A percentile compares a stretch with the other conserved stretches of the same genome.
These are phyloP conservation scores for Gerris lacustris DNA, from an alignment of 2,888 invertebrate genomes.

Conservation along the genomic window DNA sequence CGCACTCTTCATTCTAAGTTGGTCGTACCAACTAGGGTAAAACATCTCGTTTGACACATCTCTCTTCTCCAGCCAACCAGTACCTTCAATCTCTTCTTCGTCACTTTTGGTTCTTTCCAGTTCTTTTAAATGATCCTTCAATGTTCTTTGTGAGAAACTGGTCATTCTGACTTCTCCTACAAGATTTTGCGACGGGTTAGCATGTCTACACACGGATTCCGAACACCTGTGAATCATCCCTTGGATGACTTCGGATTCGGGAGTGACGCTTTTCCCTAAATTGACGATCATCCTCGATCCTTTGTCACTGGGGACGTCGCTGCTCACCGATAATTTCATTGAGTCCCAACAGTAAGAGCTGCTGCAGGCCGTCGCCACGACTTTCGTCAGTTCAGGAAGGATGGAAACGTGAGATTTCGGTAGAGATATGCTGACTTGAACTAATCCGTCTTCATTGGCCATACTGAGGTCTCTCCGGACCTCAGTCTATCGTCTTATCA, in stretches of 20 bases:
- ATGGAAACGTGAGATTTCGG: not conserved
- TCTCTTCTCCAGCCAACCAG: not conserved
- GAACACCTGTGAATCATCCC: not conserved
- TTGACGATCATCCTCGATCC: not conserved
- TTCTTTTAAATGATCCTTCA: not conserved
- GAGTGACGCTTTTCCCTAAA: not conserved
- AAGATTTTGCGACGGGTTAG: not conserved
- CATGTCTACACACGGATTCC: not conserved
- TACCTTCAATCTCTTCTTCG: not conserved
- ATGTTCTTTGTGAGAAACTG: not conserved
- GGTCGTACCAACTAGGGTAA: not conserved
- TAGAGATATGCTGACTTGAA: not conserved
- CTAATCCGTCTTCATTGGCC: not conserved
- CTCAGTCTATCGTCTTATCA: too few species aligned
- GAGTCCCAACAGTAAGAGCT: not conserved
- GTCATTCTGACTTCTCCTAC: not conserved
- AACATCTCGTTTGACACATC: not conserved
- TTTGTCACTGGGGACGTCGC: not conserved
- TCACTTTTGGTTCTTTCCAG: not conserved
- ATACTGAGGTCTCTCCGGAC: too few species aligned
- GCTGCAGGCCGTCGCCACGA: not conserved
- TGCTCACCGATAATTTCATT: not conserved
- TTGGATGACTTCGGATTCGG: not conserved
- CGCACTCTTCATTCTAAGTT: not conserved
- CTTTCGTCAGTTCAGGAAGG: not conserved